Base-by-base conservation (phyloP, 2,113 vertebrate species). In the Struthio camelus region DNA sequence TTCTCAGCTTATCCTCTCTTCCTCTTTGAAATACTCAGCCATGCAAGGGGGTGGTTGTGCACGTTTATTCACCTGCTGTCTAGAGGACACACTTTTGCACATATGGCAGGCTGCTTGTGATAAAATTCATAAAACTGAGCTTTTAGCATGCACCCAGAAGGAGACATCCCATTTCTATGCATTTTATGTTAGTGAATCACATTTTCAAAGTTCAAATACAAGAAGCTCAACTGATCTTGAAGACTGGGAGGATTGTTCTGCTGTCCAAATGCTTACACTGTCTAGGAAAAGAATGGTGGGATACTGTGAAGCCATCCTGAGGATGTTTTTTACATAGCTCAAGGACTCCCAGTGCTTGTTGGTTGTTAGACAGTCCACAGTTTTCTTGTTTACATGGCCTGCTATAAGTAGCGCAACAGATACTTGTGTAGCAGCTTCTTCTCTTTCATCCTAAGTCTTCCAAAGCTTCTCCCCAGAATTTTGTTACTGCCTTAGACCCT, bases 381-480 rank as follows among this genome's bases (percentile, higher is more conserved):
- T 61, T 90, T 93, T 86, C 86, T 88, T 93, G 79, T 94, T 77
- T 96, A 87, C 30, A 28, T 88, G 69, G 46, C 53, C 19, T 87
- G 53, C 95, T 96, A 94, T 80, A 90, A 88, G 79, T 53, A 77
- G 25, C 79, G 70, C 86, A 91, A 86, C 80, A 84, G 76, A 53
- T 86, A 81, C 83, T 88, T 86, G 64, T n/a, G 8, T 86, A 92
- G 80, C 70, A 93, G 56, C 65, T 79, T 85, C 34, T 83, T 58
- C 27, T 80, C 78, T 89, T 94, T 85, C 80, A 50, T 69, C 36
- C 93, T 42, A 81, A 87, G 61, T 72, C 44, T 92, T 71, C 32
- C 73, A 67, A 88, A 95, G 23, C 40, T 82, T 92, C 32, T 85
- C 20, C 50, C 15, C 20, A 80, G 73, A 91, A 78, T 53, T 40